A percentile compares a stretch with the other conserved stretches of the same genome.
Conservation (phyloP, 2,797 vertebrate genomes). For the Pipistrellus nathusii region DNA sequence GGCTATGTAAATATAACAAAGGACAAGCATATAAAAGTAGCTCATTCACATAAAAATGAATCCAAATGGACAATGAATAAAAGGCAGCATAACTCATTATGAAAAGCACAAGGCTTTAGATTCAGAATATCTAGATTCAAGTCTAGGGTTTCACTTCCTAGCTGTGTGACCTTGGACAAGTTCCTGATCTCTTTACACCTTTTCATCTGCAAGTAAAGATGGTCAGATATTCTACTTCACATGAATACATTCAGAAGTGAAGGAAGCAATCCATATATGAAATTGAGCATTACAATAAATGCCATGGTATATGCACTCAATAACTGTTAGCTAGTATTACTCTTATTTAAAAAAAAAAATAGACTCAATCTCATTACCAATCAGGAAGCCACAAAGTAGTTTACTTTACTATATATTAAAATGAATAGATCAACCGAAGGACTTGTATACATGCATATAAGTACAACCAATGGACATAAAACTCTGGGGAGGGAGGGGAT, state of each 20-base stretch:
- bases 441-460: too few species aligned
- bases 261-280: background rate
- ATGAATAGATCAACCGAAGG: too few species aligned
- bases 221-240: background rate
- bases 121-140: background rate
- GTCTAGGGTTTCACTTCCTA: background rate
- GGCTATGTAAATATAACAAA: conserved; percentile 51
- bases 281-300: background rate
- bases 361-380: background rate
- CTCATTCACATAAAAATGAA: conserved; percentile 26
- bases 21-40: background rate
- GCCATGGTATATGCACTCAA: background rate
- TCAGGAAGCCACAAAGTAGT: conserved; percentile 35
- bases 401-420: conserved; percentile 42
- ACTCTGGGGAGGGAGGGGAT: too few species aligned
- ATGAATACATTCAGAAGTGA: background rate
- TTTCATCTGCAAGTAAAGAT: conserved; percentile 16
- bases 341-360: background rate
- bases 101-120: background rate
- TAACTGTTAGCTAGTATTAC: background rate
- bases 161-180: background rate
- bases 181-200: background rate
- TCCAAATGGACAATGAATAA: background rate
- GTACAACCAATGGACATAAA: too few species aligned
- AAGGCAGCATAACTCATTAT: background rate